Evolutionary conservation across 2,888 invertebrate species (phyloP).

Genomic region (Lysandra coridon): DNA sequence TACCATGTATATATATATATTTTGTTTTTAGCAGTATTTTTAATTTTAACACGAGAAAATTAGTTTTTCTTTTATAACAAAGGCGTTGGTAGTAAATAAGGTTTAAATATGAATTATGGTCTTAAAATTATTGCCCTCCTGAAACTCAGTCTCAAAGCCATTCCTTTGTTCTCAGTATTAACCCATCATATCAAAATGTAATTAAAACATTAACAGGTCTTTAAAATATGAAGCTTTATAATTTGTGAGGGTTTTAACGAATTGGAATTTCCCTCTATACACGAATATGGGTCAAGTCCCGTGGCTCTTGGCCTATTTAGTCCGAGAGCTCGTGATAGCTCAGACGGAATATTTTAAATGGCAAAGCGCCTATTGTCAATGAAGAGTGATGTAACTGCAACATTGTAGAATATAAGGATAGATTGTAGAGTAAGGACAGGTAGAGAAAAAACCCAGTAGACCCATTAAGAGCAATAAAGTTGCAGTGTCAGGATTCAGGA

Average conservation of each 20-base stretch:
- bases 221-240: not conserved
- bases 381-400: not conserved
- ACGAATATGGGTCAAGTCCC: constrained; percentile 25
- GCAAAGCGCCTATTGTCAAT: not conserved
- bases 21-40: not conserved
- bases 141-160: not conserved
- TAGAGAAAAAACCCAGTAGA: not conserved
- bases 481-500: too few relatives aligned
- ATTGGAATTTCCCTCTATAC: not conserved
- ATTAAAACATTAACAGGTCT: not conserved
- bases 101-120: not conserved
- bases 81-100: too few relatives aligned
- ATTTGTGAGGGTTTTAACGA: not conserved
- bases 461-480: too few relatives aligned
- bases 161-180: not conserved
- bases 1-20: too few relatives aligned
- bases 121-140: not conserved
- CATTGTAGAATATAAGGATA: not conserved
- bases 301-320: constrained; percentile 16
- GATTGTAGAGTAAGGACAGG: not conserved
- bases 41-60: not conserved
- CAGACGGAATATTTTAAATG: constrained; percentile 6
- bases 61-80: not conserved
- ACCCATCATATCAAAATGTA: not conserved
- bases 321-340: constrained; percentile 10